Conservation (phyloP, 2,113 vertebrate genomes). For the Phocoena phocoena region DNA sequence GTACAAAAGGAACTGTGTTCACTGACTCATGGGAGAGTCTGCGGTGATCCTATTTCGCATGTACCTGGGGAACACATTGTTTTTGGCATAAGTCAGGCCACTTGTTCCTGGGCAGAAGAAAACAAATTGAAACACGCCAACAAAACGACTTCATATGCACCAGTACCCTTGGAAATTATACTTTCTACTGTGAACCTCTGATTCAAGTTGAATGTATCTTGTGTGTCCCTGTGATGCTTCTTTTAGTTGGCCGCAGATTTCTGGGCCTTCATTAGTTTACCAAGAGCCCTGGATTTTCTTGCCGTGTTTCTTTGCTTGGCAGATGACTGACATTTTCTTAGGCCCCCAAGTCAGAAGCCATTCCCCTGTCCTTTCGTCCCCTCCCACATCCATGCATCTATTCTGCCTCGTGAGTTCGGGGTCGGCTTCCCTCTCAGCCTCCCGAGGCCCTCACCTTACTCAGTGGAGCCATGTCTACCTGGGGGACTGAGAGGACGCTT, state of each 20-base stretch:
- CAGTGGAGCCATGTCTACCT: fast-evolving
- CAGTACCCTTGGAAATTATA: neutral
- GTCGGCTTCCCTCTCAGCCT: neutral
- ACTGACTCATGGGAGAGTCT: neutral
- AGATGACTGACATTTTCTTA: neutral
- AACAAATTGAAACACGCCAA: neutral
- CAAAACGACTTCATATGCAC: neutral
- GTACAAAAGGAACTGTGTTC: neutral
- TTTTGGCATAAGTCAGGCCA: neutral
- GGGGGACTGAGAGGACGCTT: neutral
- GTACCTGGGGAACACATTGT: neutral
- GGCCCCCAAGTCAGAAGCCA: neutral
- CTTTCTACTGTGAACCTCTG: neutral
- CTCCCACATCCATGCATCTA: fast-evolving
- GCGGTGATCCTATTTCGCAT: neutral
- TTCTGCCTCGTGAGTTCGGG: neutral
- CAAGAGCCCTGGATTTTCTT: neutral
- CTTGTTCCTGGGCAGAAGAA: neutral
- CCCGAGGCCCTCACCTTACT: fast-evolving
- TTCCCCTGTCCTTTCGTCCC: fast-evolving
- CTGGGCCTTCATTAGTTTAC: neutral
- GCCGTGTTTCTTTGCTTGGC: neutral
- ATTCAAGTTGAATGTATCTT: neutral
- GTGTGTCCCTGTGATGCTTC: neutral
- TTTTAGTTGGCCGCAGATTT: neutral